Conservation (phyloP, 2,888 invertebrate genomes). For the Unio pictorum region DNA sequence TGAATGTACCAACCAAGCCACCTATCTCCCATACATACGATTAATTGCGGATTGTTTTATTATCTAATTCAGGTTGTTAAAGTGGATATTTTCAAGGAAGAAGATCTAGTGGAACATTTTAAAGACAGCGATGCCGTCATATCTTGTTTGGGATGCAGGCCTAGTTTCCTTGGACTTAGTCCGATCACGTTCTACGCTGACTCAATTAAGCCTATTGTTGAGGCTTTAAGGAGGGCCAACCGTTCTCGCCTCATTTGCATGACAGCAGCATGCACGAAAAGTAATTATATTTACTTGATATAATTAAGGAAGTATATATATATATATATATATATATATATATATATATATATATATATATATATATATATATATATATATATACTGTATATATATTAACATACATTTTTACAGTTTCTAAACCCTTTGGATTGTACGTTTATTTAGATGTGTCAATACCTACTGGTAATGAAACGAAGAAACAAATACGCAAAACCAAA, state of each 20-base stretch:
- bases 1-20: no score
- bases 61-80: slow-evolving; percentile 43
- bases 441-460: no score
- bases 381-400: no score
- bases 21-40: no score
- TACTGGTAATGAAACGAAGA: no score
- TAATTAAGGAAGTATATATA: no score
- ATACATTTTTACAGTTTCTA: no score
- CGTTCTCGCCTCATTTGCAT: slow-evolving; percentile 54
- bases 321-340: no score
- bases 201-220: slow-evolving; percentile 46
- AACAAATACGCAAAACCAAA: no score
- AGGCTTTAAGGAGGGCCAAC: slow-evolving; percentile 52
- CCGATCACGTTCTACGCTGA: slow-evolving; percentile 57
- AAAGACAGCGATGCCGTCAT: slow-evolving; percentile 55
- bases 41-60: background rate
- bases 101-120: slow-evolving; percentile 42
- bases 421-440: no score
- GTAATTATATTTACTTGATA: slow-evolving; percentile 30
- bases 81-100: slow-evolving; percentile 49
- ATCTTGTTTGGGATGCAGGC: slow-evolving; percentile 53
- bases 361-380: no score
- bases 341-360: no score
- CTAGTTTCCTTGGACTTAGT: slow-evolving; percentile 41
- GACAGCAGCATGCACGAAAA: slow-evolving; percentile 55